Base-by-base conservation (phyloP, 2,113 vertebrate species). In the Columba livia region DNA sequence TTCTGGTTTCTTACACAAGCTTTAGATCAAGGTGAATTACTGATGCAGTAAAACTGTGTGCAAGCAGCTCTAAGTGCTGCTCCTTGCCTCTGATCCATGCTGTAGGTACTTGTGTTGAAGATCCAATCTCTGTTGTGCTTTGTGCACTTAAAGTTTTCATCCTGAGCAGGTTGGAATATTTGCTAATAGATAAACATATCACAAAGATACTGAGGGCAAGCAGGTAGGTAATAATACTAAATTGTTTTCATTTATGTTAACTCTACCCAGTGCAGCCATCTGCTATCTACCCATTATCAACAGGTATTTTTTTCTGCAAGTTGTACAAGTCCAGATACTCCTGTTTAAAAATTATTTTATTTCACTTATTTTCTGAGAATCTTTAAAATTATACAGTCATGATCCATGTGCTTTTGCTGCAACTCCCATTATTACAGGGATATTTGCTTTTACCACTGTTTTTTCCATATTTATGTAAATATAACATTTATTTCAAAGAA, bases 21-120 rank as follows among this genome's bases (percentile, higher is more conserved):
- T 65, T 78, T 72, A 86, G 73, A 53, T 96, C 88, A 86, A 69
- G 78, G 36, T 85, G 72, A 94, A 87, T 94, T 91, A 95, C 44
- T 90, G 80, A 60, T 25, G 31, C 31, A 61, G 50, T 78, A 92
- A 88, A 86, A 56, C 32, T 83, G 14, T 54, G 29, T 58, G 54
- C 44, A 89, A 66, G 74, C 66, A 51, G 10, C 67, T 93, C 31
- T 21, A 40, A 53, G 80, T 56, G 56, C 42, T 75, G 44, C 78
- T 71, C 93, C 61, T 75, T 80, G 54, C 42, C 34, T 94, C 60
- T 74, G 34, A 81, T 75, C 65, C 13, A 16, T 60, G 21, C 38
- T 1, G 0, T 71, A 7, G 42, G 29, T 85, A 57, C 54, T 74
- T 82, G 23, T 51, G 32, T 73, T 89, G 64, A 91, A 90, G 71